A percentile compares a stretch with the other conserved stretches of the same genome.
phyloP scores from a whole-genome alignment of 2,113 vertebrate species.

The Actenoides lindsayi region DNA sequence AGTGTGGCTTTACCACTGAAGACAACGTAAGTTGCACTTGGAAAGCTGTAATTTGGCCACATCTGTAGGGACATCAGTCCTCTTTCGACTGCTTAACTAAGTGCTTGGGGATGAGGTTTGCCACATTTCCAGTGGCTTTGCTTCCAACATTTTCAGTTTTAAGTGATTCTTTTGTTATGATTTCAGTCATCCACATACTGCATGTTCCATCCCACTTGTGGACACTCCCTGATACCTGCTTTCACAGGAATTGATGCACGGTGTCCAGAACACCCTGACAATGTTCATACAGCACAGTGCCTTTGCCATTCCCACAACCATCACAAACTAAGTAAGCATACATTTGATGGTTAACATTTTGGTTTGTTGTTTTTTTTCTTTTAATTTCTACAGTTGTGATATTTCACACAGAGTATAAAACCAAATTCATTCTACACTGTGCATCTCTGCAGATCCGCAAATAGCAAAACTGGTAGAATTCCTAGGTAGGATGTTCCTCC shows the following conservation, averaged over 20 bases:
- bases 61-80: background rate
- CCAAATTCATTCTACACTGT: background rate
- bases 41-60: background rate
- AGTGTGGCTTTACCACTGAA: background rate
- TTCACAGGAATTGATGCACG: accelerated
- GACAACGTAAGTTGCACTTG: accelerated
- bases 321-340: background rate
- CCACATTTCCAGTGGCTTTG: background rate
- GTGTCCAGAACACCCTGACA: background rate
- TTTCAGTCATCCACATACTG: background rate
- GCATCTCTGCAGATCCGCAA: background rate
- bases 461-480: background rate
- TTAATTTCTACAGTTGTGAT: background rate
- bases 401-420: background rate
- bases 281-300: background rate
- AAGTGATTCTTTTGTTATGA: background rate
- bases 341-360: background rate
- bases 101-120: background rate
- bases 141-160: background rate
- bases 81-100: background rate
- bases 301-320: background rate
- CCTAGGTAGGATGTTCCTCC: background rate
- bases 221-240: background rate
- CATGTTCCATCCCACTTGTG: background rate
- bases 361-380: background rate